Conservation (phyloP, 2,113 vertebrate species). For the Leiothrix lutea region DNA sequence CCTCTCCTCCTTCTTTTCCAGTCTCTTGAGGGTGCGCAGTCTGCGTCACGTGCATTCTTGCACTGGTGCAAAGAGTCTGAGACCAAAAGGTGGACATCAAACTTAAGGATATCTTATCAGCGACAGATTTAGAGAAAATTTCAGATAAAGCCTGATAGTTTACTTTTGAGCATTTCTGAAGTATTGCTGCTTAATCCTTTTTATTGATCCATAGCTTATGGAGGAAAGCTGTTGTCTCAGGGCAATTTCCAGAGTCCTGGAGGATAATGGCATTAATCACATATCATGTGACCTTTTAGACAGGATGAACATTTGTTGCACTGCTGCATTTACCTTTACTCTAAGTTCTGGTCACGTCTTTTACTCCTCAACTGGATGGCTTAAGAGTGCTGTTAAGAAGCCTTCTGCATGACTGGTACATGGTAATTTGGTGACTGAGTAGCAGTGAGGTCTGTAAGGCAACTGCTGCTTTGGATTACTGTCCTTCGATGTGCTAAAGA, state of each 20-base stretch:
- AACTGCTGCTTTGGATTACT: not conserved
- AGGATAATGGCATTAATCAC: constrained; percentile 36
- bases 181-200: constrained; percentile 23
- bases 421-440: not conserved
- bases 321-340: not conserved
- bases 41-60: fast-evolving
- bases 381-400: not conserved
- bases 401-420: not conserved
- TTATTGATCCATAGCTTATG: not conserved
- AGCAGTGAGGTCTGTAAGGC: not conserved
- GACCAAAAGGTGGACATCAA: not conserved
- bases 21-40: fast-evolving
- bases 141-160: not conserved
- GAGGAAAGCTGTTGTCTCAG: not conserved
- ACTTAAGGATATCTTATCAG: not conserved
- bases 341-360: not conserved
- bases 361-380: not conserved
- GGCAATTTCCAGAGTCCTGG: constrained; percentile 3
- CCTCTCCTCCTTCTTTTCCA: not conserved
- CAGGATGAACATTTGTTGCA: constrained; percentile 11
- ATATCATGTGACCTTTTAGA: constrained; percentile 13
- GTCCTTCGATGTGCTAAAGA: constrained; percentile 39
- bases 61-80: not conserved
- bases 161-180: not conserved
- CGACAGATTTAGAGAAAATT: not conserved